Evolutionary conservation across 2,888 invertebrate genomes (phyloP), one percentile per base, ranked within the genome.

Genomic region (Biston stratarius): DNA sequence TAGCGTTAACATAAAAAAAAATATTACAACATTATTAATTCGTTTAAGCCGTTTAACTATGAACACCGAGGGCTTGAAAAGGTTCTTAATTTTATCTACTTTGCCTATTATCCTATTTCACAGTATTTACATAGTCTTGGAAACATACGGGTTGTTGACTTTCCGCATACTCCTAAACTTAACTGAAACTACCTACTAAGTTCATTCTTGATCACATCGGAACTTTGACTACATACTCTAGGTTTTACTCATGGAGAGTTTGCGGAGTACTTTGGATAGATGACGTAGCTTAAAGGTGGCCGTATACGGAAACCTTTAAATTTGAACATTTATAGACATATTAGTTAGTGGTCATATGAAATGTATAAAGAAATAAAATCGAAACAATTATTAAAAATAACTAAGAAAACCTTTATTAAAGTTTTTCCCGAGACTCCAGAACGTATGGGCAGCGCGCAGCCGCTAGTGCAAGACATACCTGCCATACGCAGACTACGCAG

Each of bases 81-180:
- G 24, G 24, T 53, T 53, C 14, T 9, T 15, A 14, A 5, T 55
- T 55, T 55, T 55, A 55, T 12, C 33, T 55, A 33, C 9, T 0
- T 44, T 55, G 24, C 12, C 42, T 11, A 15, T 11, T 40, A 7
- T 11, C 2, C 38, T 53, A 34, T 34, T 44, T 45, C 10, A 51
- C n/a, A 10, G 14, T 58, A 64, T 49, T 61, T 61, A 51, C 60
- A 55, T 67, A 63, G 56, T 51, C 58, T 52, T 57, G 34, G 24
- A 45, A 61, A 14, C 51, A 70, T 70, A 64, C 70, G 70, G 67
- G 67, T 48, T 70, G 59, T 67, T 64, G 64, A 70, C 52, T 64
- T 55, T 34, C 55, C 62, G 38, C 11, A 55, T 49, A 36, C 38
- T 59, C 56, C 57, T 57, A 52, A 49, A 61, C 61, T 61, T 52